These are phyloP conservation scores for Amblyopsis rosae DNA, from an alignment of 2,113 vertebrate species.

Conservation along the genomic window DNA sequence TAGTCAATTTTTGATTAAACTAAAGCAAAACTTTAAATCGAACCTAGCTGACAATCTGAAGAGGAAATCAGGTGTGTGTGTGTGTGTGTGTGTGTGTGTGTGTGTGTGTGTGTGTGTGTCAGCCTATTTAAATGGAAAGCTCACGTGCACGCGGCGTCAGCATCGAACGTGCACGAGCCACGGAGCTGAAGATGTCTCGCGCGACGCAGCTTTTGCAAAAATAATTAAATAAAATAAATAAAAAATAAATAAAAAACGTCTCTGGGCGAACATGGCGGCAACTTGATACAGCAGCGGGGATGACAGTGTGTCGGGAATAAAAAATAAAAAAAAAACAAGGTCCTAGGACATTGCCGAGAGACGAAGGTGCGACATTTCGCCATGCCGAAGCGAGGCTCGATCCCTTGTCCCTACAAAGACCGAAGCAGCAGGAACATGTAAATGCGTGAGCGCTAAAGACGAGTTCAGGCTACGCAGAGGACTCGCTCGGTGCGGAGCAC, in stretches of 20 bases:
- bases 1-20: too few relatives aligned
- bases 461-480: constrained; percentile 71
- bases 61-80: too few relatives aligned
- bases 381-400: constrained; percentile 59
- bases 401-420: constrained; percentile 57
- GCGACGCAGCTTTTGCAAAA: constrained; percentile 80
- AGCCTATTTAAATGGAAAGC: neutral
- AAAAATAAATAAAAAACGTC: constrained; percentile 82
- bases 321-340: constrained; percentile 53
- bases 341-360: constrained; percentile 81
- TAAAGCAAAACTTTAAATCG: too few relatives aligned
- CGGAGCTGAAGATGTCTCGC: constrained; percentile 88
- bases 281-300: constrained; percentile 88
- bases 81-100: neutral
- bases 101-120: neutral
- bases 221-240: too few relatives aligned
- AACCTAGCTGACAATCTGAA: too few relatives aligned
- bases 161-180: constrained; percentile 82
- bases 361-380: constrained; percentile 72
- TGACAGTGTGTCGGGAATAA: constrained; percentile 83
- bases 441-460: constrained; percentile 69
- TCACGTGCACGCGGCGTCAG: constrained; percentile 24
- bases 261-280: constrained; percentile 97
- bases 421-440: constrained; percentile 64
- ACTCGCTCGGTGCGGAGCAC: constrained; percentile 60